Evolutionary conservation across 1,140 invertebrate genomes (phyloP), one percentile per base, ranked within the genome.

Genomic region (Chymomyza costata): DNA sequence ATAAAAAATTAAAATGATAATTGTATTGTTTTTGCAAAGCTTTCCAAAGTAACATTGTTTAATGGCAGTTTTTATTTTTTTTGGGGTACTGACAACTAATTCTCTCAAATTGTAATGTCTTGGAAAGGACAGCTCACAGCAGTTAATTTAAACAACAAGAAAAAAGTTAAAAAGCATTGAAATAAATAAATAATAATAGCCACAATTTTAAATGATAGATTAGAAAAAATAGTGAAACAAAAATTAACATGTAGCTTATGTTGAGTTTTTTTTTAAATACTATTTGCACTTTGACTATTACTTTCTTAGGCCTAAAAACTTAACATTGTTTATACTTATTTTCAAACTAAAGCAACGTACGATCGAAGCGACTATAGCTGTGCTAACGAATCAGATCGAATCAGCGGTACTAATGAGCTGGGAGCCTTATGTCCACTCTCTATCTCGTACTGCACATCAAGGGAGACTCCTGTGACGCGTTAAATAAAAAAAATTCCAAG

Each of bases 381-480:
- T 43, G 91, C 91, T 30, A 91, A 89, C 14, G 91, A 91, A 83
- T 92, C 91, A 28, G 91, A 90, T 85, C 89, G 92, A 89, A 94
- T 93, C 71, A 94, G 88, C 32, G 93, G 93, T 61, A 93, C 93
- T 80, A 94, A 87, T 16, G 93, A 90, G 65, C 92, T 93, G 50
- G 92, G 89, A 57, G 92, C 91, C 62, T 91, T 91, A 68, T 91
- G 90, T 34, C 90, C 90, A 58, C 90, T 89, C 86, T 94, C 92
- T 65, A 92, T 88, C 85, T 94, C 93, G 70, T 93, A 93, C 78
- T 93, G 91, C 58, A 93, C 89, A 76, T 93, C 92, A 71, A 93
- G 86, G 21, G 92, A 91, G 61, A 90, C 88, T 82, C 90, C 90
- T 91, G 73, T 35, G 35, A 31, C 6, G 84, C 25, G 10, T 6